Percentiles rank a stretch among this genome's conserved stretches.
These are phyloP conservation scores for Atlantisia rogersi DNA, from an alignment of 2,113 vertebrate genomes.

Conservation along the genomic window DNA sequence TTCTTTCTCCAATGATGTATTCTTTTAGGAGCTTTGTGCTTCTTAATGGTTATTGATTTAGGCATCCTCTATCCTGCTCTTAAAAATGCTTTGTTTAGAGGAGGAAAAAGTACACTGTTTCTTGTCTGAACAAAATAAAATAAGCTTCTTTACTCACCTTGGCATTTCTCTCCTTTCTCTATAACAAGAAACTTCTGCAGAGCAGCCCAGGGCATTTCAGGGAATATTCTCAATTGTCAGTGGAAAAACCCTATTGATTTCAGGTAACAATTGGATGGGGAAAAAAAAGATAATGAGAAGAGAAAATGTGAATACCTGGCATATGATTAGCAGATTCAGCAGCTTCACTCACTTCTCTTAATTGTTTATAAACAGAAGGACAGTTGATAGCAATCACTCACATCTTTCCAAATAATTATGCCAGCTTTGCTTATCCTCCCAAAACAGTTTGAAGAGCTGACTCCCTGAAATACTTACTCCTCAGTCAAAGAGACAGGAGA, in stretches of 20 bases:
- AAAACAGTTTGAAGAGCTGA: not conserved
- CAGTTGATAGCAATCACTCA: not conserved
- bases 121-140: constrained; percentile 38
- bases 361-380: not conserved
- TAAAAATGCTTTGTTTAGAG: constrained; percentile 37
- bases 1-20: constrained; percentile 28
- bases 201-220: not conserved
- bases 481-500: not conserved
- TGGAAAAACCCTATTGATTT: constrained; percentile 19
- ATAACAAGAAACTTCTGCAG: not conserved
- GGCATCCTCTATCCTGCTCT: constrained; percentile 8
- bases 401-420: not conserved
- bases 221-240: not conserved
- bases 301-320: constrained; percentile 2
- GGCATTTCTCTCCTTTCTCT: not conserved
- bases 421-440: not conserved
- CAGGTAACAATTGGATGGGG: not conserved
- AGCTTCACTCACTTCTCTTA: not conserved
- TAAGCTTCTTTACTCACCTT: not conserved
- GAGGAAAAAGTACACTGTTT: constrained; percentile 34
- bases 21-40: constrained; percentile 31
- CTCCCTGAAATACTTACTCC: not conserved
- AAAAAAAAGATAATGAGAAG: not conserved
- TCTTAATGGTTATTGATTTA: constrained; percentile 64
- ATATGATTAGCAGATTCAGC: constrained; percentile 16